Evolutionary conservation across 2,113 vertebrate species (phyloP), one percentile per base, ranked within the genome.

Genomic region (Pao palembangensis): DNA sequence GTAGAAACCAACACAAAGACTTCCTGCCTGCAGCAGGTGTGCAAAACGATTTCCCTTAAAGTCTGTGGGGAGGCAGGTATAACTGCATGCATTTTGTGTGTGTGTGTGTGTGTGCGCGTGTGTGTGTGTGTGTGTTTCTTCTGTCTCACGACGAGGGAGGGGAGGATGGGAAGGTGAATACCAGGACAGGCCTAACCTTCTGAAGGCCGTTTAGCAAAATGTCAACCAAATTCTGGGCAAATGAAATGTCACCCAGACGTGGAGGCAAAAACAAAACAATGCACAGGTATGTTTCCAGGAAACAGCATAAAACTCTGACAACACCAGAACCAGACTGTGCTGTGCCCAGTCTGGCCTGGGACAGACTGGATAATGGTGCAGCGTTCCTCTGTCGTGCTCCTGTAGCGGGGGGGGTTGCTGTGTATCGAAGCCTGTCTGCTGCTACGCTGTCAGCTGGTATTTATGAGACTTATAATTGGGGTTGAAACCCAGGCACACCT

Each of bases 381-480:
- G 54, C 56, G 58, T 47, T 75, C 66, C 34, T 38, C 34, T 38
- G 25, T 28, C 25, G 25, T 7, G 25, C 25, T 7, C 6, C 1
- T 28, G 25, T 6, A 23, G 25, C 25, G 6, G 25, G 6, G 6
- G 68, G 67, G 70, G 61, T 62, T 81, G 83, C 11, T 38, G 34
- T 78, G 81, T 78, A 78, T 51, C 14, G 56, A 61, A 54, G 76
- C 69, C 76, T 64, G 79, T 61, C 79, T 71, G 76, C 81, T 82
- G 72, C 50, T 73, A 61, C 61, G 1, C 61, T 80, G 79, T 84
- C 84, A 86, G 75, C 61, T 79, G 84, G 81, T 86, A 80, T 84
- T 86, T 86, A 82, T 86, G 81, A 76, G 75, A 78, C 62, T 67
- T 60, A 74, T 80, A 82, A 86, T 28, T 78, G 74, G 67, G 54